A percentile compares a stretch with the other conserved stretches of the same genome.
These are phyloP conservation scores for Drosophila merina DNA, from an alignment of 2,888 invertebrate species.

Conservation along the genomic window DNA sequence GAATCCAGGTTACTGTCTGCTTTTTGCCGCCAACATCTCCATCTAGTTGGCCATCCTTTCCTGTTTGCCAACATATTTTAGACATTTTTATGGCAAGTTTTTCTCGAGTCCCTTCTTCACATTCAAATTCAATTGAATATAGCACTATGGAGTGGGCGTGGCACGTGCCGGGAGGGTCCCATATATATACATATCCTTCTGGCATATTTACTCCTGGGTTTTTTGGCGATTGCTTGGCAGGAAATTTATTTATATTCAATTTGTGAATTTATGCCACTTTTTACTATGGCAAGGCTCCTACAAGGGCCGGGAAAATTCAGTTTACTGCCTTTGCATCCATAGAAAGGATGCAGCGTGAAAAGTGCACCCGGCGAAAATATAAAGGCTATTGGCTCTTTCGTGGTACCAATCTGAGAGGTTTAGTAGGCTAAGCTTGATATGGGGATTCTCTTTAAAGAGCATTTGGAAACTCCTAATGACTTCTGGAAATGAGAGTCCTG, in stretches of 20 bases:
- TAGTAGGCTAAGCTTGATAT: not conserved
- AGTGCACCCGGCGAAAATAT: conserved; percentile 26
- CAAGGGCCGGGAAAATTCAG: conserved; percentile 42
- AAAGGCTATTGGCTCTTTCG: not conserved
- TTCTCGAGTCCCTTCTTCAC: conserved; percentile 9
- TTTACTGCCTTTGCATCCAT: conserved; percentile 31
- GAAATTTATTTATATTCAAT: conserved; percentile 80
- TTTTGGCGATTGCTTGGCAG: conserved; percentile 52
- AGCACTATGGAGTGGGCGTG: conserved; percentile 33
- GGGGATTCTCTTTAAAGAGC: not conserved
- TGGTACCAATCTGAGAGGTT: not conserved
- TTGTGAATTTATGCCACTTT: conserved; percentile 66
- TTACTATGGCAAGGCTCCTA: conserved; percentile 22
- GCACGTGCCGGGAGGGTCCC: conserved; percentile 56
- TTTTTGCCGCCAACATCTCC: conserved; percentile 27
- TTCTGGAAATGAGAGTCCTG: too few species aligned
- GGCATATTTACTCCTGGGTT: conserved; percentile 46
- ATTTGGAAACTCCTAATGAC: too few species aligned
- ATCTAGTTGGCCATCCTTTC: conserved; percentile 12
- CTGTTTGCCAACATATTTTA: conserved; percentile 44
- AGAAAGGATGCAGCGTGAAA: conserved; percentile 21
- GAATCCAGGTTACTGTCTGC: conserved; percentile 34
- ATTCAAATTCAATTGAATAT: conserved; percentile 69
- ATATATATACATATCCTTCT: conserved; percentile 23
- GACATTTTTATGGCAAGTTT: conserved; percentile 32